These are phyloP conservation scores for Polymixis lichenea DNA, from an alignment of 2,888 invertebrate genomes.

Conservation along the genomic window DNA sequence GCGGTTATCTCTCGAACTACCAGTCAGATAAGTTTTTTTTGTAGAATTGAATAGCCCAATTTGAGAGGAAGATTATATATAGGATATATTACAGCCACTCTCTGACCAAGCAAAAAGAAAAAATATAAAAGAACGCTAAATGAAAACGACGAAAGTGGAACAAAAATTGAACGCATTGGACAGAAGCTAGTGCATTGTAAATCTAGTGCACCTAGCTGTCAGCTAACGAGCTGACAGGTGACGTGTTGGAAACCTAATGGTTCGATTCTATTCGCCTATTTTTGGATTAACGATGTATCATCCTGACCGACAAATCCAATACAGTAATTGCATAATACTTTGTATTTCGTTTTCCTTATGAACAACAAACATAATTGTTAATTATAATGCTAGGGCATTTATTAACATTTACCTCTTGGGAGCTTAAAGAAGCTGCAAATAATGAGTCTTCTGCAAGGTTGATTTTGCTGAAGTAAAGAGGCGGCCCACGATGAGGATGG, in stretches of 20 bases:
- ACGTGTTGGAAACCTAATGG: not conserved
- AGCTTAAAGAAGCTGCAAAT: not conserved
- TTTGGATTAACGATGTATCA: conserved; percentile 2
- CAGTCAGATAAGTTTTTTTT: too few relatives aligned
- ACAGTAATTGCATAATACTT: conserved; percentile 8
- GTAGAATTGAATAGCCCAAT: too few relatives aligned
- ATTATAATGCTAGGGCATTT: not conserved
- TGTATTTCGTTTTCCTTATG: conserved; percentile 27
- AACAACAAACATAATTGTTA: conserved; percentile 5
- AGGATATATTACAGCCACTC: too few relatives aligned
- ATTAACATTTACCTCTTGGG: not conserved
- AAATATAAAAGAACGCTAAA: too few relatives aligned
- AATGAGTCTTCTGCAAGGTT: not conserved
- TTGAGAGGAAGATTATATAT: too few relatives aligned
- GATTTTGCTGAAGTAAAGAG: not conserved
- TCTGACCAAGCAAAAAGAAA: too few relatives aligned
- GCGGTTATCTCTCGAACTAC: too few relatives aligned
- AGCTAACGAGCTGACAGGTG: too few relatives aligned
- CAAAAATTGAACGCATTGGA: too few relatives aligned
- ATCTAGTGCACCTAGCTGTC: not conserved
- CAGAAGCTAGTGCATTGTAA: not conserved
- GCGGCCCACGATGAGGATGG: too few relatives aligned
- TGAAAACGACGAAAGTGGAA: too few relatives aligned
- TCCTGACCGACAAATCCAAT: not conserved
- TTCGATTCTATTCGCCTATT: conserved; percentile 1